Conservation (phyloP, 2,888 invertebrate genomes). For the Parelbella ahira region DNA sequence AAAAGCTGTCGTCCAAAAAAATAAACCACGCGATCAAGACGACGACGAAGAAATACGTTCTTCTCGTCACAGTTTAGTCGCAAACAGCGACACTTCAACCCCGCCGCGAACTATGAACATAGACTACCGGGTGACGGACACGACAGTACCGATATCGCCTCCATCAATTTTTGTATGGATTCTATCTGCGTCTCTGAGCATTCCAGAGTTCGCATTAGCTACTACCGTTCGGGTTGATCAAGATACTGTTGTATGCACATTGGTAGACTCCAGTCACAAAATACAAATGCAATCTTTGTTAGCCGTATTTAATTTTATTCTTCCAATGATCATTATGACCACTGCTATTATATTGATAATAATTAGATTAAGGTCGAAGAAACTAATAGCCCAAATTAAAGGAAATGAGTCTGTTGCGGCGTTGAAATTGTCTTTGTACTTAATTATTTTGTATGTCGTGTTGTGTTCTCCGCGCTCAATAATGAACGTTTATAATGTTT, state of each 20-base stretch:
- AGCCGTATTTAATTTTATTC: conserved; percentile 59
- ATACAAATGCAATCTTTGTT: conserved; percentile 63
- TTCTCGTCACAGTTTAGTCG: conserved; percentile 70
- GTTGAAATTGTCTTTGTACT: conserved; percentile 60
- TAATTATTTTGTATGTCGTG: conserved; percentile 53
- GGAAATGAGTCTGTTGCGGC: conserved; percentile 50
- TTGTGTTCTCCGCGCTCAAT: conserved; percentile 61
- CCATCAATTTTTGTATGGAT: conserved; percentile 82
- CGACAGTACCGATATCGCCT: conserved; percentile 67
- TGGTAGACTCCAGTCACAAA: conserved; percentile 73
- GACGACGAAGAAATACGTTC: conserved; percentile 70
- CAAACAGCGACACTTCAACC: conserved; percentile 69
- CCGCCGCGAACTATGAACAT: conserved; percentile 76
- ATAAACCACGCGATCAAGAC: conserved; percentile 50
- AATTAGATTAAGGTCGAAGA: conserved; percentile 53
- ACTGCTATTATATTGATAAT: conserved; percentile 47
- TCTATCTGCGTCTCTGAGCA: conserved; percentile 78
- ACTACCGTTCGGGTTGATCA: conserved; percentile 62
- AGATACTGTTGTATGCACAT: conserved; percentile 66
- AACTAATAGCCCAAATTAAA: conserved; percentile 38
- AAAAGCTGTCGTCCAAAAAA: conserved; percentile 50
- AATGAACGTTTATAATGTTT: conserved; percentile 50
- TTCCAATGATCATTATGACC: conserved; percentile 58
- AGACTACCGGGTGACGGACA: conserved; percentile 71
- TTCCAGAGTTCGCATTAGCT: conserved; percentile 80